phyloP scores from a whole-genome alignment of 2,888 invertebrate species.

The Magallana nippona region DNA sequence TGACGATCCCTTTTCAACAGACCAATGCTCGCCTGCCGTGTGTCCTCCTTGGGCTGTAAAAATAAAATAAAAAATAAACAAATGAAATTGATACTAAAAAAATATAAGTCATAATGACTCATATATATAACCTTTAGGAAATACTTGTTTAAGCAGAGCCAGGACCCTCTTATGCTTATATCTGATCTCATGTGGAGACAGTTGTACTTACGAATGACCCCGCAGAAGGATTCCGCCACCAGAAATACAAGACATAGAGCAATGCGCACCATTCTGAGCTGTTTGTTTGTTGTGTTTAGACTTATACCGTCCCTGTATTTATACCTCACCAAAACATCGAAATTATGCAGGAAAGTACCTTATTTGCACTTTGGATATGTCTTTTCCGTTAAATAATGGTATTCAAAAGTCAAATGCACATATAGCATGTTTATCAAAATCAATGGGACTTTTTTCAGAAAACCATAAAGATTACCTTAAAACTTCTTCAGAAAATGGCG shows the following conservation, averaged over 20 bases:
- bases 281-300: background rate
- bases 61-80: too few species aligned
- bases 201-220: conserved; percentile 7
- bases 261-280: background rate
- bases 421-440: background rate
- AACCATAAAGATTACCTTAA: background rate
- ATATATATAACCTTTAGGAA: too few species aligned
- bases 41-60: background rate
- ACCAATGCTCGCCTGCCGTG: background rate
- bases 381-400: background rate
- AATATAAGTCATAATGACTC: too few species aligned
- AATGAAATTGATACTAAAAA: too few species aligned
- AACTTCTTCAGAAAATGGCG: background rate
- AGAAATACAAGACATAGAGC: background rate
- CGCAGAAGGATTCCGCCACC: background rate
- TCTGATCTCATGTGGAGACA: too few species aligned
- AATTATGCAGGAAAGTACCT: background rate
- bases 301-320: background rate
- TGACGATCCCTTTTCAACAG: background rate
- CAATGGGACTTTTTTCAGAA: background rate
- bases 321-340: background rate
- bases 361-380: background rate
- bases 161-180: too few species aligned
- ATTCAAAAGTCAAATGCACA: conserved; percentile 4
- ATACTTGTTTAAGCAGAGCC: too few species aligned